A percentile compares a stretch with the other conserved stretches of the same genome.
Evolutionary conservation across 2,888 invertebrate species (phyloP).

Genomic region (Frankliniella fusca): DNA sequence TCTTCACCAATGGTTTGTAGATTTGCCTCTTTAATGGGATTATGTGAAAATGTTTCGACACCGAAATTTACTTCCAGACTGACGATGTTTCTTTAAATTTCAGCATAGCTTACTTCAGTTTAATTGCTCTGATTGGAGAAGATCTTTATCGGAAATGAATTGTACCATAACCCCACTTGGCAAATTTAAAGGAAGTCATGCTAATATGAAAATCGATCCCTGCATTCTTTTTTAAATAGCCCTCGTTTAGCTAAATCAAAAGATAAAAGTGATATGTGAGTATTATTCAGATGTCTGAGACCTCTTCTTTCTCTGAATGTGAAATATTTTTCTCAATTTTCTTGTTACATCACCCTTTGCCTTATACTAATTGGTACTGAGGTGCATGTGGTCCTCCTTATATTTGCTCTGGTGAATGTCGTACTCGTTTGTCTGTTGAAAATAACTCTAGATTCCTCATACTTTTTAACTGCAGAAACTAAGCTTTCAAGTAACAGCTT

Average conservation of each 20-base stretch:
- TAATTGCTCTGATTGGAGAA: neutral
- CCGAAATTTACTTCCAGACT: neutral
- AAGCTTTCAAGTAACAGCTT: neutral
- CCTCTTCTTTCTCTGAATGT: neutral
- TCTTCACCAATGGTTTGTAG: slow-evolving; percentile 11
- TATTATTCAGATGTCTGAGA: neutral
- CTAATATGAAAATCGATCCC: slow-evolving; percentile 23
- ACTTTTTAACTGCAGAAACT: neutral
- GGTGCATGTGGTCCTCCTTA: neutral
- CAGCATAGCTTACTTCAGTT: slow-evolving; percentile 3
- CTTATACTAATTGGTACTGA: too few relatives aligned
- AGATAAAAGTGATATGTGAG: neutral
- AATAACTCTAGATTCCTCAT: neutral
- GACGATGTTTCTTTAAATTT: neutral
- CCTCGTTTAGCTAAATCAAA: neutral
- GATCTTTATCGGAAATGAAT: slow-evolving; percentile 8
- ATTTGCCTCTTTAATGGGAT: neutral
- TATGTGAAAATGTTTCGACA: neutral
- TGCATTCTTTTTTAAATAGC: slow-evolving; percentile 1
- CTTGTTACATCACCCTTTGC: neutral
- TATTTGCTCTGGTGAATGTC: neutral
- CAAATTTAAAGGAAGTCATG: slow-evolving; percentile 18
- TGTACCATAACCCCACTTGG: neutral
- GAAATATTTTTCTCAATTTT: neutral
- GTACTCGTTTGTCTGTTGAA: neutral